Base-by-base conservation (phyloP, 2,113 vertebrate genomes). In the Anhinga anhinga region DNA sequence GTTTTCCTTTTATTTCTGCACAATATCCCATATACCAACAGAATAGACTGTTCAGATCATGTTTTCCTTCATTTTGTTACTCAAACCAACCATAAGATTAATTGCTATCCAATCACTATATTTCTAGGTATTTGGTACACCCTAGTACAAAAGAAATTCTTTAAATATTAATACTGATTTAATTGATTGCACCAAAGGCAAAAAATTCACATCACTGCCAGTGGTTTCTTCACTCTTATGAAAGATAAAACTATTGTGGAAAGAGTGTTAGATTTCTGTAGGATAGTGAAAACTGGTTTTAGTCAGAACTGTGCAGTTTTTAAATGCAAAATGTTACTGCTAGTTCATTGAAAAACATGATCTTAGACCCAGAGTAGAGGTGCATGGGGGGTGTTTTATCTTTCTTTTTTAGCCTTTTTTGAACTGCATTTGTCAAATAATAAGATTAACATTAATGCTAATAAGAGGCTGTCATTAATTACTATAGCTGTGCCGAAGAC, bases 331-430 rank as follows among this genome's bases (percentile, higher is more conserved):
- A 84, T 26, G 5, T 70, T 93, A 15, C 40, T 58, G 3, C 16
- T 53, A 26, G 4, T 3, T 3, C 20, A 34, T 14, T 86, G 40
- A 49, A 71, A 88, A 47, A 59, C 1, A 2, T 47, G 2, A 40
- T 10, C 45, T 53, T 65, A 52, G 14, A 66, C 29, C 5, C 6
- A 23, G 1, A 47, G 30, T 30, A 26, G 15, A 69, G 1, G 10
- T 2, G 2, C 7, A 5, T 11, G 9, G 1, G 5, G 15, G 1
- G 17, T 22, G 4, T 44, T 61, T 42, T 19, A 15, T 65, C 6
- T 65, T 72, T 32, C 15, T 13, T 53, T 82, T 84, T 69, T 34
- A 63, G 44, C 55, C 4, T n/a, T 59, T 18, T 5, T 1, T 49
- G 3, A 25, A 79, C 74, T 71, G 5, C 21, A 42, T 85, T 67